Evolutionary conservation across 1,140 invertebrate genomes (phyloP).

Genomic region (Eciton burchellii): DNA sequence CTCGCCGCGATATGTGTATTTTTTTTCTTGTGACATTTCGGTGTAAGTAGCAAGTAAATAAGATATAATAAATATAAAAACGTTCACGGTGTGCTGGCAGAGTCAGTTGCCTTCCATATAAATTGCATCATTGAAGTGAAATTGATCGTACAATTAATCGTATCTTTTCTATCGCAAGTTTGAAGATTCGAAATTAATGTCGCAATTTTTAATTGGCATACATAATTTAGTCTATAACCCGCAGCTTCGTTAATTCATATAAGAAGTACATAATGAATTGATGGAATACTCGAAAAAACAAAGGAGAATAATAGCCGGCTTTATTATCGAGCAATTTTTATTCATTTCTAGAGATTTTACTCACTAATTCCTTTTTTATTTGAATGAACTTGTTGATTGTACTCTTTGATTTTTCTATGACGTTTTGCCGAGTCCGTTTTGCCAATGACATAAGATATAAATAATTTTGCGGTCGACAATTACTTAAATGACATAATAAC

Average conservation of each 20-base stretch:
- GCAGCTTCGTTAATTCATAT: neutral
- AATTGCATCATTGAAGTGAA: constrained; percentile 16
- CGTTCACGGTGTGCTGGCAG: neutral
- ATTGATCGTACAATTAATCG: constrained; percentile 24
- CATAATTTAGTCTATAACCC: neutral
- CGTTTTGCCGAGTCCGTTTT: neutral
- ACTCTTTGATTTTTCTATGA: neutral
- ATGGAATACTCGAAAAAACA: neutral
- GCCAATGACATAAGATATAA: neutral
- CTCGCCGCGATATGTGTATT: neutral
- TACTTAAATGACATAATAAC: constrained; percentile 36
- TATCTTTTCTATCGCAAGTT: constrained; percentile 7
- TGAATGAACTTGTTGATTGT: neutral
- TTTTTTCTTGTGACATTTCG: neutral
- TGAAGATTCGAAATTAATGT: neutral
- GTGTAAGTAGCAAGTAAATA: constrained; percentile 3
- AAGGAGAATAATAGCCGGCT: neutral
- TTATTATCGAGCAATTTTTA: neutral
- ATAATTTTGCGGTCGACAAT: constrained; percentile 27
- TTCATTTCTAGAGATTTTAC: neutral
- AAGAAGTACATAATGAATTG: neutral
- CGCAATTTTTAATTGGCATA: constrained; percentile 11
- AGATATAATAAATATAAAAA: neutral
- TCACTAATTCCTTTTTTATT: neutral
- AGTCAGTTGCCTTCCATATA: neutral